Evolutionary conservation across 2,888 invertebrate species (phyloP).

Genomic region (Xanthia togata): DNA sequence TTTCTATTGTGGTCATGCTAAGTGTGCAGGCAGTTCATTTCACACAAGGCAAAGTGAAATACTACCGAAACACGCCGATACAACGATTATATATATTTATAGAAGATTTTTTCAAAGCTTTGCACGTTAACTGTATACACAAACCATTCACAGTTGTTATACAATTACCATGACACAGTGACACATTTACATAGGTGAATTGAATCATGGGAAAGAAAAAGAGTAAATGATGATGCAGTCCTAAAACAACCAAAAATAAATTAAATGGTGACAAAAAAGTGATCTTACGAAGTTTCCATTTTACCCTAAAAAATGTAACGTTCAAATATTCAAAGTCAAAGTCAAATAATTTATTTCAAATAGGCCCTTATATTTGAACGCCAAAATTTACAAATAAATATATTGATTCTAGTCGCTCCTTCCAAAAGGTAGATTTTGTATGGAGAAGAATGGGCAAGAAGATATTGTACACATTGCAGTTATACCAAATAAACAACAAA

Average conservation of each 20-base stretch:
- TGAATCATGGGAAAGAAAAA: neutral
- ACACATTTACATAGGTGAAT: neutral
- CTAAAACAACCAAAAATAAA: neutral
- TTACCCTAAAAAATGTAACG: neutral
- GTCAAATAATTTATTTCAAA: no score
- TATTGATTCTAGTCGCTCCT: no score
- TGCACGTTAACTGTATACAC: neutral
- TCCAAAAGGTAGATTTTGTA: no score
- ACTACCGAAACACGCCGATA: neutral
- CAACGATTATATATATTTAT: neutral
- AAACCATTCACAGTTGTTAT: neutral
- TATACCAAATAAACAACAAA: neutral
- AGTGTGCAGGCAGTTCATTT: neutral
- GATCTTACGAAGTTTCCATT: neutral
- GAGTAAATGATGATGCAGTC: neutral
- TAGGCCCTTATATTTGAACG: no score
- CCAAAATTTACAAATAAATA: no score
- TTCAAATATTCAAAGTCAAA: neutral
- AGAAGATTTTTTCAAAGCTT: neutral
- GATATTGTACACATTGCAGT: neutral
- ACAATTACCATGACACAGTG: no score
- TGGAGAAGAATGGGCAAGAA: no score
- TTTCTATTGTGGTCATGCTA: no score
- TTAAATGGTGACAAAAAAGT: neutral
- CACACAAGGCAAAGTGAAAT: neutral